Percentiles rank a stretch among this genome's conserved stretches.
Evolutionary conservation across 1,140 invertebrate species (phyloP).

Genomic region (Eciton burchellii): DNA sequence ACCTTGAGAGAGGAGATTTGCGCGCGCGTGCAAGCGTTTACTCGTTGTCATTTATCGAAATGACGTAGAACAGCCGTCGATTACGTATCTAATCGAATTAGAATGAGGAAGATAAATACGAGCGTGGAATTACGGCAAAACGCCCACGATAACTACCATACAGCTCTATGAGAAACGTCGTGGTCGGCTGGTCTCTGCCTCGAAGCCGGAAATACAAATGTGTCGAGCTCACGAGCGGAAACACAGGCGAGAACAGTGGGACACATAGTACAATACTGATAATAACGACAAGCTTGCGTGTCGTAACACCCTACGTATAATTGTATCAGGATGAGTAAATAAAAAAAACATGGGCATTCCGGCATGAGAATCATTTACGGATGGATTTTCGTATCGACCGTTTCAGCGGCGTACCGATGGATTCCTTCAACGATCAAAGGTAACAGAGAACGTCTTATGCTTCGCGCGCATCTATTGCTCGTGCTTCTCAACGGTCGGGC

Average conservation of each 20-base stretch:
- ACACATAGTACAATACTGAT: constrained; percentile 25
- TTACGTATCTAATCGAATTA: constrained; percentile 73
- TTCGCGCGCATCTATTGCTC: background rate
- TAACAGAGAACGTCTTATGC: background rate
- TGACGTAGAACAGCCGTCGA: constrained; percentile 41
- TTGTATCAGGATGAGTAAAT: constrained; percentile 29
- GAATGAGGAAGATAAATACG: constrained; percentile 54
- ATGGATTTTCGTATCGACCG: background rate
- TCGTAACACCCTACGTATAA: background rate
- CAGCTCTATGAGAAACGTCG: constrained; percentile 13
- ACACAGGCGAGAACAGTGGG: constrained; percentile 46
- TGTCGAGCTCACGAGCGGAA: constrained; percentile 57
- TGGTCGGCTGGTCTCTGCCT: constrained; percentile 62
- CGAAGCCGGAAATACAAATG: constrained; percentile 63
- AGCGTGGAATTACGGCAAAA: constrained; percentile 22
- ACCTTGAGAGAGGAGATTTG: background rate
- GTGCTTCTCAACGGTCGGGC: background rate
- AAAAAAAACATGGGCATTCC: background rate
- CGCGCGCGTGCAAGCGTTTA: no score
- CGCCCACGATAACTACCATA: constrained; percentile 27
- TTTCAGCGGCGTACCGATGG: background rate
- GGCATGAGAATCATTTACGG: background rate
- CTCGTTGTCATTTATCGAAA: background rate
- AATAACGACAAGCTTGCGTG: background rate
- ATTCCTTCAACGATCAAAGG: no score